Percentiles rank a stretch among this genome's conserved stretches.
These are phyloP conservation scores for Hirtodrosophila duncani DNA, from an alignment of 2,888 invertebrate genomes.

Conservation along the genomic window DNA sequence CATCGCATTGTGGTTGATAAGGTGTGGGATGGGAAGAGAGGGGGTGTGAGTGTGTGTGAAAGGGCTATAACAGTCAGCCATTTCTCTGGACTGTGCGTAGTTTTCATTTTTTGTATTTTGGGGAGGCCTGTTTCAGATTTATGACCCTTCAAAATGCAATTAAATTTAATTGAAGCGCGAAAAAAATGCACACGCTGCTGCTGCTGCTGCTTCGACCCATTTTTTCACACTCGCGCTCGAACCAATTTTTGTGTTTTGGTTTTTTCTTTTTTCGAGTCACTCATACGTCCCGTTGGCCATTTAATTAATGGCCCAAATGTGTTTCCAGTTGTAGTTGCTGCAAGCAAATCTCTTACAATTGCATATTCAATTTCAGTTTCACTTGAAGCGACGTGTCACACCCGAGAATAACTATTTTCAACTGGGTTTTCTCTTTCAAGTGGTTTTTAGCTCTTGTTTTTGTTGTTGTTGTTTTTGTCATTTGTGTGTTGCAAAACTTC, in stretches of 20 bases:
- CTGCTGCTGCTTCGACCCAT: too few relatives aligned
- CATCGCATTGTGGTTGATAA: constrained; percentile 52
- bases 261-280: constrained; percentile 15
- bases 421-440: constrained; percentile 30
- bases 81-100: constrained; percentile 15
- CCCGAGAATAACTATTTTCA: constrained; percentile 12
- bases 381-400: too few relatives aligned
- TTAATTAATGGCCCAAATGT: constrained; percentile 59
- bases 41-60: constrained; percentile 13
- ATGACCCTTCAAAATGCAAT: constrained; percentile 74
- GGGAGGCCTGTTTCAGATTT: constrained; percentile 62
- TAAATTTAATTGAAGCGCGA: constrained; percentile 75
- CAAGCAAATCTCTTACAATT: constrained; percentile 26
- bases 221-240: constrained; percentile 52
- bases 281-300: constrained; percentile 54
- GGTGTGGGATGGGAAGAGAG: neutral
- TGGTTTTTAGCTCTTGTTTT: constrained; percentile 20
- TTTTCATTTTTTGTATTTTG: constrained; percentile 28
- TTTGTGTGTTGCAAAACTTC: constrained; percentile 18
- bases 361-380: constrained; percentile 34
- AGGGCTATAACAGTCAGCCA: neutral
- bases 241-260: too few relatives aligned
- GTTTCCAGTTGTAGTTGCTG: constrained; percentile 11
- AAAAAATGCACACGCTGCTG: constrained; percentile 36
- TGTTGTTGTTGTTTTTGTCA: constrained; percentile 11